Base-by-base conservation (phyloP, 2,113 vertebrate genomes). In the Hippoglossus stenolepis region DNA sequence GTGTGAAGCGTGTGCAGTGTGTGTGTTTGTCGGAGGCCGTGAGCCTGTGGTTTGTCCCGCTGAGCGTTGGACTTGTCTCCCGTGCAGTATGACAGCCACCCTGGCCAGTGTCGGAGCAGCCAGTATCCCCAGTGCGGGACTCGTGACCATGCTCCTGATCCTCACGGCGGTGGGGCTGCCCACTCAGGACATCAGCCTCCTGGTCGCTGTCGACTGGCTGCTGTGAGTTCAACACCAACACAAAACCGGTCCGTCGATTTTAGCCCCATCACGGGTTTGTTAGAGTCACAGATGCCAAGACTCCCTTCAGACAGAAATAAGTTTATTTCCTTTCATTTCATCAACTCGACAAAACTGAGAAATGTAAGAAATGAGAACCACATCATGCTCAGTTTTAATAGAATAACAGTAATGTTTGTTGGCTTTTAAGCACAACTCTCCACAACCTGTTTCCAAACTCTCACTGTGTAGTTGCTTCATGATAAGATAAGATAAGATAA, bases 71-170 rank as follows among this genome's bases (percentile, higher is more conserved):
- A 64, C 61, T 20, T 89, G 60, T 80, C 35, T 88, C 40, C 57
- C 74, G 60, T 89, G 70, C 85, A 99, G 97, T 87, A 93, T 98
- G 92, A 98, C 98, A 0, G 97, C 97, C 57, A 98, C 96, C 2
- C 92, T 99, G 77, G 97, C 97, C 13, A 99, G 97, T 5, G 95
- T 99, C 0, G 97, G 97, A 62, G 97, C 97, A 2, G 97, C 97
- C 90, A 99, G 97, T 79, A 98, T 99, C 77, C 97, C 97, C 87
- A 99, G 97, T 2, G 97, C 97, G 0, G 97, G 97, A 40, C 92
- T 99, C 8, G 97, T 99, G 85, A 99, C 97, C 67, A 99, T 99
- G 97, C 96, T 99, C 9, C 95, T 99, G 65, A 98, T 99, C 84
- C 95, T 99, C 43, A 98, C 97, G 0, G 97, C 97, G 0, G 97